phyloP scores from a whole-genome alignment of 2,113 vertebrate genomes.

The Syrmaticus mikado region DNA sequence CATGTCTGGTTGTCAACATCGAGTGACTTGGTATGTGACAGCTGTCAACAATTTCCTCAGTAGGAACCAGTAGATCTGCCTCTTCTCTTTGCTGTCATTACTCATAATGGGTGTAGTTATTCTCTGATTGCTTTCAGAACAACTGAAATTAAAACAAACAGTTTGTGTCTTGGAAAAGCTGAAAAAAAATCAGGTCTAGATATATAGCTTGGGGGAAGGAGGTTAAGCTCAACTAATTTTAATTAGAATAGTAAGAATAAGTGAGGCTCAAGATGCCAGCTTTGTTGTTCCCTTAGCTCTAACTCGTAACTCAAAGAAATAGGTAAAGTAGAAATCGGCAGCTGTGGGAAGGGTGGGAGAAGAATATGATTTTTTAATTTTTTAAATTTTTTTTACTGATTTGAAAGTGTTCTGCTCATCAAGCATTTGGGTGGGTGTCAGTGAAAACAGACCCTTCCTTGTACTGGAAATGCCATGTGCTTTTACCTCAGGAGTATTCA shows the following conservation, averaged over 20 bases:
- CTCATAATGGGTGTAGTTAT: background rate
- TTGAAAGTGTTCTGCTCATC: background rate
- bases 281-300: background rate
- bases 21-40: background rate
- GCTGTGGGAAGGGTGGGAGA: background rate
- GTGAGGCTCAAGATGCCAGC: background rate
- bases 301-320: background rate
- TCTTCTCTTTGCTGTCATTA: background rate
- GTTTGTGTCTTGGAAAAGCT: background rate
- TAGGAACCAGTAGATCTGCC: background rate
- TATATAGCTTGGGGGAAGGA: background rate
- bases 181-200: background rate
- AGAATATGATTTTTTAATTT: background rate
- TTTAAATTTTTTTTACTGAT: background rate
- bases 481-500: slow-evolving; percentile 16
- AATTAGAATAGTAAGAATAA: background rate
- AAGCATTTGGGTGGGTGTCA: background rate
- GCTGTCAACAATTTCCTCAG: background rate
- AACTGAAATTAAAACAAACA: background rate
- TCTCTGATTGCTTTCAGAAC: background rate
- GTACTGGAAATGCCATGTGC: slow-evolving; percentile 50
- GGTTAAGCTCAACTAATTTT: background rate
- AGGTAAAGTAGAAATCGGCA: background rate
- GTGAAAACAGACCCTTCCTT: slow-evolving; percentile 29
- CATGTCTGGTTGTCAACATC: background rate